A percentile compares a stretch with the other conserved stretches of the same genome.
phyloP scores from a whole-genome alignment of 2,797 vertebrate genomes.

The Lagocephalus sceleratus region DNA sequence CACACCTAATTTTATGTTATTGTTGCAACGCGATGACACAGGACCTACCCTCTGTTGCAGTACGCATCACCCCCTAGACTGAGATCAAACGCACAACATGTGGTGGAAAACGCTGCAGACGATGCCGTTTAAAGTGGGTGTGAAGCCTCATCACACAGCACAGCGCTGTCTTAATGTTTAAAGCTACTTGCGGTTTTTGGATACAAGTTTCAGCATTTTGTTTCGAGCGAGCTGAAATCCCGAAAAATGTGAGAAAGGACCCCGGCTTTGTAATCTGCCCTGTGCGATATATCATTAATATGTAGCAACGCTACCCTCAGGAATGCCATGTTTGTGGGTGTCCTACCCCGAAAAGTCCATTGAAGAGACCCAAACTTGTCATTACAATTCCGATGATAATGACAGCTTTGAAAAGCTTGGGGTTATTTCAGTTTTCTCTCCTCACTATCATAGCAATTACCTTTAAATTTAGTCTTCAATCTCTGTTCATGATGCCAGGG shows the following conservation, averaged over 20 bases:
- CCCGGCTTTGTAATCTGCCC: constrained; percentile 75
- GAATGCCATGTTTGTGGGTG: constrained; percentile 82
- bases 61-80: constrained; percentile 3
- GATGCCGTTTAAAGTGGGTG: constrained; percentile 12
- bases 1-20: constrained; percentile 43
- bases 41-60: constrained; percentile 2
- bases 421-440: constrained; percentile 81
- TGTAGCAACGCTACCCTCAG: constrained; percentile 74
- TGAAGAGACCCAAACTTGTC: constrained; percentile 80
- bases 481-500: constrained; percentile 69
- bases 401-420: constrained; percentile 76
- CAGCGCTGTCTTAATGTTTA: constrained; percentile 51
- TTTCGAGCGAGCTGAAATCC: constrained; percentile 65
- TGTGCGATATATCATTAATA: constrained; percentile 78
- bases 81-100: background rate
- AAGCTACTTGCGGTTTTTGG: constrained; percentile 46
- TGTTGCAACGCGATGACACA: constrained; percentile 38
- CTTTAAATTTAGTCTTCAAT: constrained; percentile 84
- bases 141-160: constrained; percentile 63
- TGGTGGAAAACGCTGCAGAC: background rate
- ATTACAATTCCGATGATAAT: constrained; percentile 86
- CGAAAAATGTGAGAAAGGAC: constrained; percentile 63
- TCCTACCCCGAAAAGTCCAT: constrained; percentile 79
- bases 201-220: constrained; percentile 58
- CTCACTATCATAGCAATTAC: constrained; percentile 84